phyloP scores from a whole-genome alignment of 1,140 invertebrate species.

The Gonatopus flavifemur region DNA sequence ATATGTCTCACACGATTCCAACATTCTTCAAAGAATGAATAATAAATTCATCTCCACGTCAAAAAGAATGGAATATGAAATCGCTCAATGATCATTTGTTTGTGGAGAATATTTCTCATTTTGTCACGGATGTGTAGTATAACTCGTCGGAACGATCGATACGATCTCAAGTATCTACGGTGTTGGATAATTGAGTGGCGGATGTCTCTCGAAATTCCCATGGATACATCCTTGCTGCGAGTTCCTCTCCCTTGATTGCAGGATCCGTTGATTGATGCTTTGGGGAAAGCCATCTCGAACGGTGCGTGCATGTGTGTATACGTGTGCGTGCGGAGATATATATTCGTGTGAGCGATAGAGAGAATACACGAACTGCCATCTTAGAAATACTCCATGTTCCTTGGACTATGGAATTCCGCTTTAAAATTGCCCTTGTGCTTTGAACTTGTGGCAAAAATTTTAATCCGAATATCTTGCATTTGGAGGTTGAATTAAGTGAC shows the following conservation, averaged over 20 bases:
- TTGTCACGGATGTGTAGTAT: not conserved
- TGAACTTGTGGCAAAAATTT: too few relatives aligned
- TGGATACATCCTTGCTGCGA: conserved; percentile 28
- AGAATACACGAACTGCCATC: too few relatives aligned
- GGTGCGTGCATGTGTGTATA: too few relatives aligned
- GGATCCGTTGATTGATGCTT: conserved; percentile 32
- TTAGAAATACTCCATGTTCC: conserved; percentile 31
- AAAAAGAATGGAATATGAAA: not conserved
- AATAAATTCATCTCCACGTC: too few relatives aligned
- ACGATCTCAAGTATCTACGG: conserved; percentile 26
- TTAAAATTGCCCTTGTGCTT: conserved; percentile 9
- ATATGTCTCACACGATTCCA: too few relatives aligned
- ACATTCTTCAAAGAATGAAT: too few relatives aligned
- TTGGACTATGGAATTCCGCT: conserved; percentile 32
- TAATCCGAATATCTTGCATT: too few relatives aligned
- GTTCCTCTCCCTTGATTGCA: conserved; percentile 31
- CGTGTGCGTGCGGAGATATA: too few relatives aligned
- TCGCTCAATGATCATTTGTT: not conserved
- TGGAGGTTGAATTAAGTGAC: too few relatives aligned
- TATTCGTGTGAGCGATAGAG: too few relatives aligned
- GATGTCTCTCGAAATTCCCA: conserved; percentile 37
- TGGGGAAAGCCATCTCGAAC: conserved; percentile 16
- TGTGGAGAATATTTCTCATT: not conserved
- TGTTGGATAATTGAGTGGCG: conserved; percentile 31
- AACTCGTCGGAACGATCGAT: too few relatives aligned